phyloP scores from a whole-genome alignment of 2,797 vertebrate genomes.

The Taeniopygia guttata region DNA sequence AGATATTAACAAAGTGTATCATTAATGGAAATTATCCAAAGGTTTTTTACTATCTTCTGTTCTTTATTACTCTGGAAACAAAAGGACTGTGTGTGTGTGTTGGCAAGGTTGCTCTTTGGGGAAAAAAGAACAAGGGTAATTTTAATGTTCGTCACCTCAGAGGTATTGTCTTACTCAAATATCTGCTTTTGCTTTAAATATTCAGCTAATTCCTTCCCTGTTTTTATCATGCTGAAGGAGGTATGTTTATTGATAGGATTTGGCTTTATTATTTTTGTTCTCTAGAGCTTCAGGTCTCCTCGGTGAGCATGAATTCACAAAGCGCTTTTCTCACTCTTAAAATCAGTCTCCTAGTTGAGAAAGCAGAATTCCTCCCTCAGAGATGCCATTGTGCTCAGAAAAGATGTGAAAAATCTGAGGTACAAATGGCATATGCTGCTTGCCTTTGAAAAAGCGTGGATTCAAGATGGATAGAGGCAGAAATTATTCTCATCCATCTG shows the following conservation, averaged over 20 bases:
- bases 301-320: neutral
- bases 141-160: neutral
- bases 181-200: neutral
- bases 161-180: neutral
- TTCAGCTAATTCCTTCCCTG: neutral
- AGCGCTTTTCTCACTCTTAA: constrained; percentile 25
- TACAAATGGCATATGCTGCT: neutral
- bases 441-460: neutral
- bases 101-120: neutral
- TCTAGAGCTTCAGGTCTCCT: neutral
- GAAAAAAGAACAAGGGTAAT: neutral
- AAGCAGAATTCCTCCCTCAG: constrained; percentile 12
- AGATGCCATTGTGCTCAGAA: neutral
- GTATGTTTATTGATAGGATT: neutral
- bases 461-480: neutral
- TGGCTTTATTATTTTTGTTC: neutral
- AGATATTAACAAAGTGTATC: neutral
- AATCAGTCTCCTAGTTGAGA: constrained; percentile 27
- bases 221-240: neutral
- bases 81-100: accelerated
- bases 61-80: neutral
- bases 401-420: neutral
- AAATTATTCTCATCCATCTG: neutral
- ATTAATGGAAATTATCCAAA: neutral
- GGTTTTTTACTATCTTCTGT: neutral